These are phyloP conservation scores for Pterobdella sp. DNA, from an alignment of 2,888 invertebrate species.

Conservation along the genomic window DNA sequence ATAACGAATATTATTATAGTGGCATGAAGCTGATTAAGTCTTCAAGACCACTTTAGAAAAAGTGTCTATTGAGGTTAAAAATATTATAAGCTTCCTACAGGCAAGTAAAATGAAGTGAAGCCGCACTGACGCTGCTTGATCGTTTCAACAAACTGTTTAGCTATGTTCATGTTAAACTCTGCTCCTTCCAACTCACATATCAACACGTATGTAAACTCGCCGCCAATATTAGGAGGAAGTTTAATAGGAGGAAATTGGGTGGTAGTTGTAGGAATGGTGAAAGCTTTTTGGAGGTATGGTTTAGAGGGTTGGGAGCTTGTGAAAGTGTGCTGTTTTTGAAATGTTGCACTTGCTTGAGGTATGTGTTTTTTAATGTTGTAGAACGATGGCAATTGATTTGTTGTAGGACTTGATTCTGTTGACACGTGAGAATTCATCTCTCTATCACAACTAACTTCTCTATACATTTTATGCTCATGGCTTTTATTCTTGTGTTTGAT, in stretches of 20 bases:
- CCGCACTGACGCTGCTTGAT: slow-evolving; percentile 1
- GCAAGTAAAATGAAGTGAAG: neutral
- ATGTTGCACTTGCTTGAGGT: neutral
- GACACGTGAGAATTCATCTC: no score
- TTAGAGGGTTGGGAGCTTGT: no score
- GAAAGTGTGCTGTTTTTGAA: no score
- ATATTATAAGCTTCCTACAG: neutral
- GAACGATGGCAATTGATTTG: neutral
- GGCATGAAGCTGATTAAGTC: no score
- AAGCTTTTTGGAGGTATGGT: no score
- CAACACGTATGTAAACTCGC: neutral
- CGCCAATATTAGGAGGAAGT: neutral
- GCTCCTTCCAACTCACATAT: neutral
- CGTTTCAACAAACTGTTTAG: neutral
- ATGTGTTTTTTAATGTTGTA: neutral
- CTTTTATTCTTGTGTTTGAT: neutral
- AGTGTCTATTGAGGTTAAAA: no score
- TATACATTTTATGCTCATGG: no score
- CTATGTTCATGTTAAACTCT: neutral
- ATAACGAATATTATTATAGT: no score
- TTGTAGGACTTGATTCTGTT: neutral
- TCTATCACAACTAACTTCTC: no score
- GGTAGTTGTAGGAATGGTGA: neutral
- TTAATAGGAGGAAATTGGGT: neutral
- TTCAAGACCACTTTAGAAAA: no score